These are phyloP conservation scores for Pica pica DNA, from an alignment of 2,113 vertebrate genomes.

Conservation along the genomic window DNA sequence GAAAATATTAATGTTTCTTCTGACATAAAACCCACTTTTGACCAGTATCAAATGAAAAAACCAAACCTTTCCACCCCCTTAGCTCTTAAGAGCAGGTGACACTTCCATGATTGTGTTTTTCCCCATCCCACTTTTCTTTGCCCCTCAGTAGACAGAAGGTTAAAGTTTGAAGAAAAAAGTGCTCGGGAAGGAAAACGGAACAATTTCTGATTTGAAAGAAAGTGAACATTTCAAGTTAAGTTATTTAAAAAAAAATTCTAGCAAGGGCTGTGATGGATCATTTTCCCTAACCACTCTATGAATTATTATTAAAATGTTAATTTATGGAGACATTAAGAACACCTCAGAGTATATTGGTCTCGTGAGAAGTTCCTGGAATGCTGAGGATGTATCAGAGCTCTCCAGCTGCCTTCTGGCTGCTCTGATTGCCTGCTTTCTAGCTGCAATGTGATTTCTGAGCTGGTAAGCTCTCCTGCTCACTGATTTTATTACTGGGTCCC, in stretches of 20 bases:
- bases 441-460: neutral
- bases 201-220: neutral
- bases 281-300: neutral
- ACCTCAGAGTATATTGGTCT: neutral
- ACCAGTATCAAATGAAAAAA: neutral
- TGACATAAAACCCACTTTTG: neutral
- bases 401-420: neutral
- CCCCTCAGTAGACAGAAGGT: neutral
- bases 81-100: neutral
- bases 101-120: neutral
- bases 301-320: slow-evolving; percentile 9
- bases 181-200: neutral
- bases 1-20: neutral
- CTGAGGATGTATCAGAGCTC: neutral
- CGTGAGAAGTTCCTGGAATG: neutral
- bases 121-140: neutral
- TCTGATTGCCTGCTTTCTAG: neutral
- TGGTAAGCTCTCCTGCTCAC: neutral
- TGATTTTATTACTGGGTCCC: neutral
- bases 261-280: neutral
- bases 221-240: neutral
- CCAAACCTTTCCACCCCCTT: neutral
- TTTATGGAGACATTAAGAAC: slow-evolving; percentile 10
- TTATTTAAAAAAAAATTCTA: neutral
- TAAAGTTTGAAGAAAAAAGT: neutral